phyloP scores from a whole-genome alignment of 2,888 invertebrate species.

The Coronaproctus castanopsis region DNA sequence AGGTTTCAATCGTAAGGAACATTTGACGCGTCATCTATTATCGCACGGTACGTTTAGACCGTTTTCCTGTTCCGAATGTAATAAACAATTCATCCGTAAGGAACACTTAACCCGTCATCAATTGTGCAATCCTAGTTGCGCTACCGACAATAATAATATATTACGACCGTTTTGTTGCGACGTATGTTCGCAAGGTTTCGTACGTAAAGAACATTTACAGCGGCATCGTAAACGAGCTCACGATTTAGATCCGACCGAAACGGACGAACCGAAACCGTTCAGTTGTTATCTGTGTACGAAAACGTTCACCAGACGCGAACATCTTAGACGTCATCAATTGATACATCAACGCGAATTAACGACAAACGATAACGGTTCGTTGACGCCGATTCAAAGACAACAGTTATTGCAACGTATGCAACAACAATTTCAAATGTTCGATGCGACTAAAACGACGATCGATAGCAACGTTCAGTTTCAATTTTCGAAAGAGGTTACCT shows the following conservation, averaged over 20 bases:
- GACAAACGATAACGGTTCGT: background rate
- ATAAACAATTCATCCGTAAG: slow-evolving; percentile 22
- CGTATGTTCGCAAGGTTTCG: slow-evolving; percentile 21
- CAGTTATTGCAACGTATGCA: too few relatives aligned
- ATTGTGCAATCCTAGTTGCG: slow-evolving; percentile 14
- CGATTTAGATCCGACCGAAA: slow-evolving; percentile 16
- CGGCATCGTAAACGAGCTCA: slow-evolving; percentile 22
- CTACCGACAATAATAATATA: slow-evolving; percentile 23
- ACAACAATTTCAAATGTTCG: too few relatives aligned
- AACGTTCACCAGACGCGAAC: slow-evolving; percentile 21
- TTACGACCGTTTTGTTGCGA: slow-evolving; percentile 18
- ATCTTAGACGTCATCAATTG: slow-evolving; percentile 19
- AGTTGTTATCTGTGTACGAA: slow-evolving; percentile 19
- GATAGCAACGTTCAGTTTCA: slow-evolving; percentile 5
- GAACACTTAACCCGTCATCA: slow-evolving; percentile 22
- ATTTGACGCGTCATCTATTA: slow-evolving; percentile 21
- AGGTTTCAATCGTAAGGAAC: slow-evolving; percentile 22
- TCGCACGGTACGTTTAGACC: slow-evolving; percentile 21
- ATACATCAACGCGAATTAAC: slow-evolving; percentile 17
- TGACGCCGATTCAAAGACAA: too few relatives aligned
- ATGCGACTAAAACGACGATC: too few relatives aligned
- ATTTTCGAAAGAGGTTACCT: slow-evolving; percentile 8
- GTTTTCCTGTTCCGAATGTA: slow-evolving; percentile 20
- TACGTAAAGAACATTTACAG: slow-evolving; percentile 22
- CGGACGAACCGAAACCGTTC: slow-evolving; percentile 20